phyloP scores from a whole-genome alignment of 2,797 vertebrate genomes.

The Toxotes lorentzi region DNA sequence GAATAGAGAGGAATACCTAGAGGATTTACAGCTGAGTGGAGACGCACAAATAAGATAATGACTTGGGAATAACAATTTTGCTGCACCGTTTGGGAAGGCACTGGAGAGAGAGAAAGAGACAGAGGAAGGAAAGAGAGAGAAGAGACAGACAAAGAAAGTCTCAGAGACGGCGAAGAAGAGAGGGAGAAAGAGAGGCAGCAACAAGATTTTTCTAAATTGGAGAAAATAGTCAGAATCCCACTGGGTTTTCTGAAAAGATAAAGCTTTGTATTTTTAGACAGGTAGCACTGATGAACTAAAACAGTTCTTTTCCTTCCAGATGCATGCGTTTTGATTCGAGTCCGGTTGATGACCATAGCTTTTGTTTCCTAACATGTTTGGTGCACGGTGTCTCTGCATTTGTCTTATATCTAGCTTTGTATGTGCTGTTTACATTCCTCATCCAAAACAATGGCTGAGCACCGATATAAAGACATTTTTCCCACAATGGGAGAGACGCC shows the following conservation, averaged over 20 bases:
- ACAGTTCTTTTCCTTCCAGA: constrained; percentile 56
- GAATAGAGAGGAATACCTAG: constrained; percentile 81
- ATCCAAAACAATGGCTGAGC: constrained; percentile 72
- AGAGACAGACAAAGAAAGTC: constrained; percentile 57
- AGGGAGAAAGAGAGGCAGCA: constrained; percentile 47
- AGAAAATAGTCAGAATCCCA: constrained; percentile 64
- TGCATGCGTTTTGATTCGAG: constrained; percentile 45
- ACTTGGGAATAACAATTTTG: constrained; percentile 82
- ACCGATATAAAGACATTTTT: constrained; percentile 64
- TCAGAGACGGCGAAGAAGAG: constrained; percentile 57
- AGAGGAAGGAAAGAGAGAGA: constrained; percentile 22
- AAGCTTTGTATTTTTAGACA: constrained; percentile 63
- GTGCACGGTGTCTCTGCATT: constrained; percentile 20
- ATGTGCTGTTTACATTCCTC: constrained; percentile 66
- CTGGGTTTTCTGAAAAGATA: constrained; percentile 62
- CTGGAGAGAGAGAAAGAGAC: constrained; percentile 50
- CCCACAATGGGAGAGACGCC: constrained; percentile 62
- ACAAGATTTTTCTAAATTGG: constrained; percentile 71
- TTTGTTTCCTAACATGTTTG: constrained; percentile 44
- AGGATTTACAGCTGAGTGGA: constrained; percentile 84
- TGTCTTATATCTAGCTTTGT: constrained; percentile 55
- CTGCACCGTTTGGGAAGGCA: constrained; percentile 65
- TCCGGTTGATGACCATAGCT: constrained; percentile 55
- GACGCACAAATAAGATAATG: constrained; percentile 85
- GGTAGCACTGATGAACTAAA: constrained; percentile 65